phyloP scores from a whole-genome alignment of 2,888 invertebrate genomes.

The Mechanitis messenoides region DNA sequence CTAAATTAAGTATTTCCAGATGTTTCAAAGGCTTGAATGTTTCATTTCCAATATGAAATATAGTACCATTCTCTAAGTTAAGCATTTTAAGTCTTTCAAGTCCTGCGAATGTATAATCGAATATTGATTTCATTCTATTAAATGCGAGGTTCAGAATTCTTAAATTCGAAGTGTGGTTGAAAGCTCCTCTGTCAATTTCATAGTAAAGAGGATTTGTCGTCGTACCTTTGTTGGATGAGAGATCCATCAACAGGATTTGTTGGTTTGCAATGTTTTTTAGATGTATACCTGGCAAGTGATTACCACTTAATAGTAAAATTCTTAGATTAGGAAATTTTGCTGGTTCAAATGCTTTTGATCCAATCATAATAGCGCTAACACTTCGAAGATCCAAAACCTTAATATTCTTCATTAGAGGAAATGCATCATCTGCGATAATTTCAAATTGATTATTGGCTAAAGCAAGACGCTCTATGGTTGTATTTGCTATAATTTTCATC shows the following conservation, averaged over 20 bases:
- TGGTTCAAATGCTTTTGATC: conserved; percentile 63
- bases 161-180: conserved; percentile 65
- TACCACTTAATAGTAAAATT: conserved; percentile 68
- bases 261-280: conserved; percentile 65
- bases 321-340: conserved; percentile 69
- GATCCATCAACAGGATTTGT: conserved; percentile 67
- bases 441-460: conserved; percentile 77
- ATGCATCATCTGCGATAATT: conserved; percentile 63
- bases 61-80: conserved; percentile 70
- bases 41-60: conserved; percentile 65
- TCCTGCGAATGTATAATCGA: conserved; percentile 69
- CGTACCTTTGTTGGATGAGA: conserved; percentile 70
- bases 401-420: conserved; percentile 75
- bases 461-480: conserved; percentile 65
- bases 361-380: conserved; percentile 66
- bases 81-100: conserved; percentile 66
- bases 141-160: conserved; percentile 70
- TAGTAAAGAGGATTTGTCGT: conserved; percentile 63
- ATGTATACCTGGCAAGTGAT: conserved; percentile 73
- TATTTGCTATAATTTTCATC: conserved; percentile 67
- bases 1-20: conserved; percentile 70
- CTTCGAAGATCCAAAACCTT: conserved; percentile 74
- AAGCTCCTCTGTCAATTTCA: conserved; percentile 68
- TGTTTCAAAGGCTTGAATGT: conserved; percentile 64
- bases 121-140: conserved; percentile 72